Percentiles rank a stretch among this genome's conserved stretches.
Evolutionary conservation across 1,140 invertebrate genomes (phyloP).

Genomic region (Sesamia nonagrioides): DNA sequence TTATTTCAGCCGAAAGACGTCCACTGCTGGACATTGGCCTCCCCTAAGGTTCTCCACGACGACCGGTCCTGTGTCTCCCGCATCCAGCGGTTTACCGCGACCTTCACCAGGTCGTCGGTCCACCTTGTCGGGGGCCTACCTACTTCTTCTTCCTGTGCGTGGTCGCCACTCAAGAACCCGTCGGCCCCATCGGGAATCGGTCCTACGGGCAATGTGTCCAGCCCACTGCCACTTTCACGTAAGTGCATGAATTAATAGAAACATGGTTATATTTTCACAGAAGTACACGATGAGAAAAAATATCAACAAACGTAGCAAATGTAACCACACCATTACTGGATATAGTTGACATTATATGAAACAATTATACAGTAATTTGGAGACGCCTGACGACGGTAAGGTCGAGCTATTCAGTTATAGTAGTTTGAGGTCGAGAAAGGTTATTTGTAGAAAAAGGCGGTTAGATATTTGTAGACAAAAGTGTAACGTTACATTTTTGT

Average conservation of each 20-base stretch:
- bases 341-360: slow-evolving; percentile 10
- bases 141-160: no score
- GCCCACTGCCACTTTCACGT: no score
- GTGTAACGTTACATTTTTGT: background rate
- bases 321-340: slow-evolving; percentile 12
- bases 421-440: slow-evolving; percentile 6
- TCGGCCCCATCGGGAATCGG: no score
- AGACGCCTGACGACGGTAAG: background rate
- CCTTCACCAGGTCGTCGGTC: no score
- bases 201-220: no score
- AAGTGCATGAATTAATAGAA: background rate
- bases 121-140: no score
- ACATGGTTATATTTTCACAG: background rate
- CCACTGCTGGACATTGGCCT: no score
- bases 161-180: no score
- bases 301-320: slow-evolving; percentile 2
- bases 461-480: background rate
- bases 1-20: no score
- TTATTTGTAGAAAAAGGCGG: slow-evolving; percentile 12
- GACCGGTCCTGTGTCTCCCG: no score
- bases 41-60: no score
- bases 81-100: no score
- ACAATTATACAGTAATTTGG: slow-evolving; percentile 10
- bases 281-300: slow-evolving; percentile 10
- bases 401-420: slow-evolving; percentile 12